Percentiles rank a stretch among this genome's conserved stretches.
phyloP scores from a whole-genome alignment of 2,888 invertebrate species.

The Melinopterus prodromus region DNA sequence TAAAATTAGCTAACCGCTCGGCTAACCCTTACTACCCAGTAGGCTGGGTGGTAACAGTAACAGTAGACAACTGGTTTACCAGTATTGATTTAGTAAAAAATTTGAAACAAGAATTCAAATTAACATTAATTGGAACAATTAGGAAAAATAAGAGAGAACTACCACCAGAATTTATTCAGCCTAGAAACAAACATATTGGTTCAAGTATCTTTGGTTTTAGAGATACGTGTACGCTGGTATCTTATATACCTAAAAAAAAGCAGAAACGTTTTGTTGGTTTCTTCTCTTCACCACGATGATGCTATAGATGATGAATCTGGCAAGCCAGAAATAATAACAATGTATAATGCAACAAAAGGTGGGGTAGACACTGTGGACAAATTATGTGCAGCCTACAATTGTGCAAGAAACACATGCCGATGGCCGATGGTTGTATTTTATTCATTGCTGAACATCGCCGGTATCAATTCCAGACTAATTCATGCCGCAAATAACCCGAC shows the following conservation, averaged over 20 bases:
- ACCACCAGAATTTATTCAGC: slow-evolving; percentile 8
- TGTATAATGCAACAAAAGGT: slow-evolving; percentile 30
- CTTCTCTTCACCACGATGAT: slow-evolving; percentile 26
- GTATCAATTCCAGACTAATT: slow-evolving; percentile 30
- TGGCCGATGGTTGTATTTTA: slow-evolving; percentile 36
- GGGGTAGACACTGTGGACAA: slow-evolving; percentile 29
- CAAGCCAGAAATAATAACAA: slow-evolving; percentile 29
- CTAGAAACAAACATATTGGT: slow-evolving; percentile 23
- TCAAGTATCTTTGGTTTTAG: slow-evolving; percentile 31
- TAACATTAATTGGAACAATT: slow-evolving; percentile 30
- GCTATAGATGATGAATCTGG: slow-evolving; percentile 30
- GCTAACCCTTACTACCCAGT: too few relatives aligned
- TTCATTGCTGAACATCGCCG: slow-evolving; percentile 18
- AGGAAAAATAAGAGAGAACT: slow-evolving; percentile 32
- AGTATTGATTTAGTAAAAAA: slow-evolving; percentile 12
- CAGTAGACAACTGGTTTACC: slow-evolving; percentile 34
- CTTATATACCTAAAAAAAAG: slow-evolving; percentile 28
- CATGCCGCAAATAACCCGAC: slow-evolving; percentile 13
- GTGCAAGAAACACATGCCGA: slow-evolving; percentile 28
- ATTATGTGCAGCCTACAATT: slow-evolving; percentile 28
- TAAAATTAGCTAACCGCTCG: too few relatives aligned
- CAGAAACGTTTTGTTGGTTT: slow-evolving; percentile 27
- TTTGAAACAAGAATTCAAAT: slow-evolving; percentile 22
- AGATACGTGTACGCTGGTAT: slow-evolving; percentile 28
- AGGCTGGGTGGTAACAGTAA: too few relatives aligned